A percentile compares a stretch with the other conserved stretches of the same genome.
phyloP scores from a whole-genome alignment of 2,888 invertebrate species.

The Apodemia hepburni region DNA sequence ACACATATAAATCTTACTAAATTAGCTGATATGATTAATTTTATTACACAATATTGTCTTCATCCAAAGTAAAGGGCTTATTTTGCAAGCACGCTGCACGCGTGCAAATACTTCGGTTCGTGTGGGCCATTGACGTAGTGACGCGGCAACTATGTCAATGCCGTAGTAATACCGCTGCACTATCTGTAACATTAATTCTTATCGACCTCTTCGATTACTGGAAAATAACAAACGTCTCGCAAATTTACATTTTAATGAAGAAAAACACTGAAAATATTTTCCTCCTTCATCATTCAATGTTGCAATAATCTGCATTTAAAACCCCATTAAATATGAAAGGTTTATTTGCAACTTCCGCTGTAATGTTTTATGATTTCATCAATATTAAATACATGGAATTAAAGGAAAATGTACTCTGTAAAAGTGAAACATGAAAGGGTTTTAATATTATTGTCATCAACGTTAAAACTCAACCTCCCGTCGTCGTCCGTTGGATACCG shows the following conservation, averaged over 20 bases:
- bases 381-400: no score
- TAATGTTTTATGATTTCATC: neutral
- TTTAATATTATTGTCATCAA: no score
- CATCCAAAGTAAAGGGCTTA: slow-evolving; percentile 10
- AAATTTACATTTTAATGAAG: slow-evolving; percentile 24
- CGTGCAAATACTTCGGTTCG: slow-evolving; percentile 20
- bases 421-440: no score
- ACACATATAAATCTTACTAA: neutral
- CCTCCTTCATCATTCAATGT: slow-evolving; percentile 4
- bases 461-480: no score
- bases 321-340: neutral
- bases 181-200: slow-evolving; percentile 62
- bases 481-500: no score
- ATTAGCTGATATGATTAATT: neutral
- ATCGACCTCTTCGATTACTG: slow-evolving; percentile 64
- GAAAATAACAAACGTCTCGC: slow-evolving; percentile 33
- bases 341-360: slow-evolving; percentile 2
- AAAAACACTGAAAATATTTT: slow-evolving; percentile 15
- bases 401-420: no score
- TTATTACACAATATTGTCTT: neutral
- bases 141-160: slow-evolving; percentile 73
- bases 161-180: slow-evolving; percentile 49
- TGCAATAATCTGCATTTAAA: slow-evolving; percentile 3
- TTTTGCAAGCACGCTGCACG: slow-evolving; percentile 9
- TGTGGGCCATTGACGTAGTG: slow-evolving; percentile 51